Base-by-base conservation (phyloP, 2,888 invertebrate species). In the Seladonia tumulorum region DNA sequence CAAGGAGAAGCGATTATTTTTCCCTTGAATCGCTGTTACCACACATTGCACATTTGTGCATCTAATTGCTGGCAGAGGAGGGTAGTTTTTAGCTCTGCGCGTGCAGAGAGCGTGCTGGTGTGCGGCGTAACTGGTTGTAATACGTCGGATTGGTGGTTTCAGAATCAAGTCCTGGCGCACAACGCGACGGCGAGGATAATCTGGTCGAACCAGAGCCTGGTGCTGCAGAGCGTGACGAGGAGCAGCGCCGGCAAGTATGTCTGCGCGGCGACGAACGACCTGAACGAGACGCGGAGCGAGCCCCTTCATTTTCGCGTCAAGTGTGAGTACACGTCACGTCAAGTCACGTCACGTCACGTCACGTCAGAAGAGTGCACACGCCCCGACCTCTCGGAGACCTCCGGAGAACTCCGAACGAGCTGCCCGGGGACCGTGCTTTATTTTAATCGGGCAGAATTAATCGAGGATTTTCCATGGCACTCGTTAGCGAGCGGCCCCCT, bases 161-260 rank as follows among this genome's bases (percentile, higher is more conserved):
- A 91, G 91, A 91, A 91, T 68, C 89, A 91, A 70, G 96, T 97
- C 87, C 95, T 98, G 92, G 97, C 97, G 91, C 98, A 98, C 96
- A 98, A 98, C 95, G 97, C 97, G 92, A 97, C 98, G 73, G 98
- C 98, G 79, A 97, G 98, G 88, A 97, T 98, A 92, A 98, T 98
- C 94, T 97, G 98, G 95, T 98, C 98, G 95, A 98, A 98, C 96
- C 98, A 98, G 95, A 98, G 98, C 94, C 96, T 98, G 90, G 98
- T 98, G 87, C 96, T 98, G 93, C 98, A 98, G 95, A 97, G 97
- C 95, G 98, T 98, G 92, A 98, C 98, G 86, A 96, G 98, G 89
- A 97, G 97, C 95, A 98, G 97, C 95, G 98, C 98, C 89, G 98
- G 98, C 88, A 97, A 97, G 92, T 98, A 98, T 96, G 97, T 98